Percentiles rank a stretch among this genome's conserved stretches.
phyloP scores from a whole-genome alignment of 2,888 invertebrate species.

The Nasonia oneida region DNA sequence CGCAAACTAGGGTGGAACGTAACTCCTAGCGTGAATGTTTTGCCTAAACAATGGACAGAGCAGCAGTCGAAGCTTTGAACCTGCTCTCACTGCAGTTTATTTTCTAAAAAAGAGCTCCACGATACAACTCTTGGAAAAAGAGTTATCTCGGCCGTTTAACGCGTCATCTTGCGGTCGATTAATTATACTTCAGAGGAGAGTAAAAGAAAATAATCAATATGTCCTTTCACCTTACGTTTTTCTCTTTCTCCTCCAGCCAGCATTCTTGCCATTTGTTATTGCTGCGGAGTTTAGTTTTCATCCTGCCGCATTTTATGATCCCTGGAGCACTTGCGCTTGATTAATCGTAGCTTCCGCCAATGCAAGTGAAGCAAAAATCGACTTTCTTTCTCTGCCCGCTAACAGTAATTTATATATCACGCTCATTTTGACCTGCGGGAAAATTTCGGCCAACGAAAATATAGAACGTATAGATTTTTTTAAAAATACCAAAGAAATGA shows the following conservation, averaged over 20 bases:
- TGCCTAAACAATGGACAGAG: too few relatives aligned
- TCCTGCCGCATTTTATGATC: neutral
- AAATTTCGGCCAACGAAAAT: neutral
- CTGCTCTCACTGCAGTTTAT: neutral
- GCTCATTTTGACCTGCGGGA: neutral
- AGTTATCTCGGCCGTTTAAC: neutral
- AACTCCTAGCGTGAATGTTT: too few relatives aligned
- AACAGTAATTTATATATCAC: neutral
- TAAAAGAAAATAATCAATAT: slow-evolving; percentile 10
- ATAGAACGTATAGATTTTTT: neutral
- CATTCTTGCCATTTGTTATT: slow-evolving; percentile 8
- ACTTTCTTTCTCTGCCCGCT: neutral
- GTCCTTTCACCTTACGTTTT: neutral
- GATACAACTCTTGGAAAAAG: neutral
- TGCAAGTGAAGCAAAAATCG: neutral
- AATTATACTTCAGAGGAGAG: neutral
- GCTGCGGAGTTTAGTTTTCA: neutral
- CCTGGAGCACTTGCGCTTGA: neutral
- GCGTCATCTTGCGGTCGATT: neutral
- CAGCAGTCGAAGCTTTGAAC: neutral
- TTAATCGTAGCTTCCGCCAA: neutral
- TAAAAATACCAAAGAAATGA: too few relatives aligned
- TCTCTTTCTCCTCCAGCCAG: neutral
- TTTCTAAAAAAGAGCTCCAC: neutral
- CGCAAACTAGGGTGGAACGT: too few relatives aligned